phyloP scores from a whole-genome alignment of 2,888 invertebrate genomes.

The Pyrrhia umbra region DNA sequence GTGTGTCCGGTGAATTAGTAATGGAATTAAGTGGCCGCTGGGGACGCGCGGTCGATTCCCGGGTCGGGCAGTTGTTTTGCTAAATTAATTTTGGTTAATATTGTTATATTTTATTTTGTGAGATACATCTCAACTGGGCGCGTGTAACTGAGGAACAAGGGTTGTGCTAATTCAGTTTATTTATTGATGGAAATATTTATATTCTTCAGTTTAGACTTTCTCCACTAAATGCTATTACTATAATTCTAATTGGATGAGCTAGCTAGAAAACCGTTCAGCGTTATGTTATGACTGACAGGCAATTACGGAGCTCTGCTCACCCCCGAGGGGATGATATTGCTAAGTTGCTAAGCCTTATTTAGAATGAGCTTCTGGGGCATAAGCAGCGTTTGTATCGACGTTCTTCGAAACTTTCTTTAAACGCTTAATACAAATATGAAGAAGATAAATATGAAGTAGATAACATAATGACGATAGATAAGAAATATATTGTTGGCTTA shows the following conservation, averaged over 20 bases:
- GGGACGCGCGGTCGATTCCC: slow-evolving; percentile 75
- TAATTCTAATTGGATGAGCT: slow-evolving; percentile 12
- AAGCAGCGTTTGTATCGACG: not conserved
- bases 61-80: slow-evolving; percentile 67
- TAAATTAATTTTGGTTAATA: slow-evolving; percentile 68
- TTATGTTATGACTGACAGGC: slow-evolving; percentile 32
- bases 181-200: not conserved
- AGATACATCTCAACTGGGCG: slow-evolving; percentile 34
- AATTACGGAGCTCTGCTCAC: slow-evolving; percentile 38
- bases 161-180: slow-evolving; percentile 1
- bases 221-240: slow-evolving; percentile 1
- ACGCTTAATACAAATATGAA: too few relatives aligned
- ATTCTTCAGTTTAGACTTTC: not conserved
- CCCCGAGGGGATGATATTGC: slow-evolving; percentile 10
- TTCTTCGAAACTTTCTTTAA: too few relatives aligned
- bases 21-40: slow-evolving; percentile 82
- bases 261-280: slow-evolving; percentile 21
- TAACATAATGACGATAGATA: too few relatives aligned
- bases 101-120: slow-evolving; percentile 47
- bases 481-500: too few relatives aligned
- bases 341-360: not conserved
- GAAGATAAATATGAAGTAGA: too few relatives aligned
- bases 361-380: not conserved
- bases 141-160: slow-evolving; percentile 1
- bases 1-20: slow-evolving; percentile 83